A percentile compares a stretch with the other conserved stretches of the same genome.
phyloP scores from a whole-genome alignment of 1,140 invertebrate genomes.

The Drosophila cardini region DNA sequence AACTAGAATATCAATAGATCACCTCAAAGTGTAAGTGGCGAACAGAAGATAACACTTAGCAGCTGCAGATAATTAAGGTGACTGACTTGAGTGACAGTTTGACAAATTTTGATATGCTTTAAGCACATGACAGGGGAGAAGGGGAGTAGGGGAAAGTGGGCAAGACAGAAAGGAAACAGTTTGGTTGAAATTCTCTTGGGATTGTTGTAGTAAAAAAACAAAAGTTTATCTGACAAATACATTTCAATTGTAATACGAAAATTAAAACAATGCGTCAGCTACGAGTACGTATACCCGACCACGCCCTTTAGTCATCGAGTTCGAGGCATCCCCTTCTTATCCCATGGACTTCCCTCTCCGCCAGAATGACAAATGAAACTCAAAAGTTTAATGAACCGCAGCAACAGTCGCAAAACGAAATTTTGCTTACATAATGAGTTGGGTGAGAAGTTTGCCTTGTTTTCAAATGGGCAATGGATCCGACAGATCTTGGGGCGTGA shows the following conservation, averaged over 20 bases:
- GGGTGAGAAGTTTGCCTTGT: conserved; percentile 27
- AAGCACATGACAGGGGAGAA: conserved; percentile 7
- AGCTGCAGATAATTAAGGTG: conserved; percentile 14
- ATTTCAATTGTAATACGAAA: conserved; percentile 70
- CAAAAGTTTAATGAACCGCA: conserved; percentile 80
- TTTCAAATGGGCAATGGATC: conserved; percentile 15
- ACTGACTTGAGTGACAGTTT: conserved; percentile 5
- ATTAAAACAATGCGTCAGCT: conserved; percentile 58
- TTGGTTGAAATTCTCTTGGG: conserved; percentile 13
- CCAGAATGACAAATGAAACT: conserved; percentile 73
- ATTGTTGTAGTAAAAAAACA: conserved; percentile 54
- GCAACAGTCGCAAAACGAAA: conserved; percentile 67
- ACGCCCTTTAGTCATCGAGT: not conserved
- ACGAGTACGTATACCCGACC: not conserved
- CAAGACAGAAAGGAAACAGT: not conserved
- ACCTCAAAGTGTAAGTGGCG: conserved; percentile 1
- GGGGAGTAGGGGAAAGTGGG: not conserved
- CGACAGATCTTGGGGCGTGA: conserved; percentile 21
- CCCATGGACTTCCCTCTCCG: not conserved
- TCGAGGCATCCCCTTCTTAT: not conserved
- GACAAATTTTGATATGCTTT: conserved; percentile 22
- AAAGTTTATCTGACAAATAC: conserved; percentile 80
- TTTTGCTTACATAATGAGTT: conserved; percentile 60
- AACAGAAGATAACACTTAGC: not conserved
- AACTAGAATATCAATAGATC: not conserved